Evolutionary conservation across 2,888 invertebrate species (phyloP), one percentile per base, ranked within the genome.

Genomic region (Xylota segnis): DNA sequence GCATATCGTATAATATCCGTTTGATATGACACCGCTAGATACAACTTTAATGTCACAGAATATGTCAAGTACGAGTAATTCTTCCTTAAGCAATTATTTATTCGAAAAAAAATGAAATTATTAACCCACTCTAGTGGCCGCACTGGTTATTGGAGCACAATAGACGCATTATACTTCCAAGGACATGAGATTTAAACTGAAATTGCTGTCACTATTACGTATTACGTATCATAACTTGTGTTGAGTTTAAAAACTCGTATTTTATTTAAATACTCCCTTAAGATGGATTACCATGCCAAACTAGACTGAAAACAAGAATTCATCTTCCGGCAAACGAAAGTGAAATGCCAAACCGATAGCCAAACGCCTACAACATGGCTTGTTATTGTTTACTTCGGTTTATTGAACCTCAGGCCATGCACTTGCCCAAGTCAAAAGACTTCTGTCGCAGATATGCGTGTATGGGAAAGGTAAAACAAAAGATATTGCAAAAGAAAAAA

Each of bases 401-500:
- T 66, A 47, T 66, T 75, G 65, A 75, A 66, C 75, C 75, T 63
- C 14, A 54, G 52, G 37, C 59, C 50, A 74, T 74, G 29, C 27
- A 63, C 63, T 43, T 29, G 29, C 6, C 18, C 14, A 45, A 9
- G 5, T 12, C 18, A 16, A 68, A 68, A 43, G 68, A n/a, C 32
- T 32, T 45, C 23, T 34, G 10, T 16, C 27, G 14, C 27, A 45
- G 4, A n/a, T 45, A 29, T 45, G 27, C n/a, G 40, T 61, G n/a
- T 45, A 27, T 23, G 1, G 9, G 40, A 34, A 23, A 37, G 32
- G 7, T 7, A 1, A 14, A 7, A 37, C 10, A 10, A 37, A 37
- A 34, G 4, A 37, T 37, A 37, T 5, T 32, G 14, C 4, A 14
- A 40, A 32, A 59, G 12, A 75, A 32, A 9, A 52, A 32, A 68